These are phyloP conservation scores for Tenebrio molitor DNA, from an alignment of 1,140 invertebrate genomes.

Conservation along the genomic window DNA sequence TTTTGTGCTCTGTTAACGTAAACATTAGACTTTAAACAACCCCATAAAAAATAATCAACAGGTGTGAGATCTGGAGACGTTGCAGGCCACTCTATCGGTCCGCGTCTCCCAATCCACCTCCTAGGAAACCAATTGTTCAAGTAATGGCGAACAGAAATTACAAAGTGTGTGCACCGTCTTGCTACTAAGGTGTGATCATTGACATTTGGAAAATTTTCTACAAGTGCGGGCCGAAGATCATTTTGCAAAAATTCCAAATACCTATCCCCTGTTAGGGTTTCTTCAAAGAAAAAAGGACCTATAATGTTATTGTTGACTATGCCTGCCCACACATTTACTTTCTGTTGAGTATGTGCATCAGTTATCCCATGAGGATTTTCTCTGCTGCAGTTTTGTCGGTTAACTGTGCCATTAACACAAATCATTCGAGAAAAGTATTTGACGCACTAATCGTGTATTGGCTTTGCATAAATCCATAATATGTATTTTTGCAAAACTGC, in stretches of 20 bases:
- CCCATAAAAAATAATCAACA: conserved; percentile 61
- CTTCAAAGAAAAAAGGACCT: no score
- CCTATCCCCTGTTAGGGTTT: no score
- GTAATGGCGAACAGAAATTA: conserved; percentile 38
- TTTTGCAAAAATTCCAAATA: no score
- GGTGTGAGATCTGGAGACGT: conserved; percentile 60
- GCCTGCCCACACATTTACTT: conserved; percentile 44
- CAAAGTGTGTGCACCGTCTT: conserved; percentile 56
- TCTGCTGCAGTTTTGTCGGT: conserved; percentile 43
- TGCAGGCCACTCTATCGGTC: conserved; percentile 58
- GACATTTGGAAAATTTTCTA: no score
- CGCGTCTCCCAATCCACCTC: conserved; percentile 59
- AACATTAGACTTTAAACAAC: conserved; percentile 7
- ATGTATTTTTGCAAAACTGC: neutral
- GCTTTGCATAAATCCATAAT: neutral
- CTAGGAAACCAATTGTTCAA: conserved; percentile 55
- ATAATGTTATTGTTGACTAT: no score
- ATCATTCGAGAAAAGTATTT: neutral
- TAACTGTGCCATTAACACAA: conserved; percentile 17
- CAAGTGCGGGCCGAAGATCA: no score
- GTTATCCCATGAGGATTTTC: conserved; percentile 47
- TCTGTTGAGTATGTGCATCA: conserved; percentile 41
- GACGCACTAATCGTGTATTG: neutral
- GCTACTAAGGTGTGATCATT: no score
- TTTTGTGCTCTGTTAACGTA: neutral